Evolutionary conservation across 1,140 invertebrate species (phyloP), one percentile per base, ranked within the genome.

Genomic region (Oncopeltus fasciatus): DNA sequence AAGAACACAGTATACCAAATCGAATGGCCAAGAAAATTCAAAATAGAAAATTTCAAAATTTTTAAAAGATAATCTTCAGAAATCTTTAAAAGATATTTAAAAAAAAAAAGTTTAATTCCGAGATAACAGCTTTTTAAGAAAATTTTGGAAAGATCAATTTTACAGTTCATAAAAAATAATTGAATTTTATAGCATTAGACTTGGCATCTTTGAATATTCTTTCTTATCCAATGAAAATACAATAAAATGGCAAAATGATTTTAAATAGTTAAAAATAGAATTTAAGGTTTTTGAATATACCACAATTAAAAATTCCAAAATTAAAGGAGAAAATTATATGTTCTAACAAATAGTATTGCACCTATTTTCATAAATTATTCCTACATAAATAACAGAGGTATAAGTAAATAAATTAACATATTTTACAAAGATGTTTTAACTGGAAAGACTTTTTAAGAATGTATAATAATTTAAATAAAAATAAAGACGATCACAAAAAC

Each of bases 331-430:
- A 53, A 53, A 47, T 24, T 24, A 53, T 24, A 27, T 53, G 14
- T 24, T 27, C 49, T 31, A 21, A 38, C 56, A 21, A 57, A 57
- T 57, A 57, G 26, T 57, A 57, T 57, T 57, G 56, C 56, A 57
- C 56, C 56, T 57, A 57, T 57, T 57, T 57, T 16, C 56, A 33
- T 57, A 57, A 57, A 57, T 33, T 29, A 57, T 33, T 57, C 33
- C 56, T 57, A 33, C 18, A 57, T 21, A 29, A 33, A 57, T n/a
- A 57, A 57, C 56, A 57, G 56, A 57, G 28, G 31, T 57, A 57
- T 57, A 57, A 33, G 31, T 33, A 33, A 57, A 57, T 57, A 57
- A 57, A 57, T 57, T 57, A 57, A 57, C 33, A 57, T 57, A 57
- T 31, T 57, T 57, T 57, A 57, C 16, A 56, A 57, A 49, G n/a